These are phyloP conservation scores for Listronotus bonariensis DNA, from an alignment of 1,140 invertebrate genomes.

Conservation along the genomic window DNA sequence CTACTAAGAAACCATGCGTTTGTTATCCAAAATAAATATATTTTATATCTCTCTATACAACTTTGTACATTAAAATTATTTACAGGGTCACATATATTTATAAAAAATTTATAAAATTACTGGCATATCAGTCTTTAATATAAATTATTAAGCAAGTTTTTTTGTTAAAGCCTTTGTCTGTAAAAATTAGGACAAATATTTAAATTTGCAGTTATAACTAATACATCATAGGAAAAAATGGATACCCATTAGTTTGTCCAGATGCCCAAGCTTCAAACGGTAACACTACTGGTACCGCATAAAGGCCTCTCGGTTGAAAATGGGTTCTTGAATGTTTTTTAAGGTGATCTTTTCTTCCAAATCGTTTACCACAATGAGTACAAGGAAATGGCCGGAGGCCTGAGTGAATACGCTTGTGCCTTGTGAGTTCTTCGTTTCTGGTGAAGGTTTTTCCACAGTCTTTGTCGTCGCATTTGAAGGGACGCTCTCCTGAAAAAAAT, in stretches of 20 bases:
- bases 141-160: no score
- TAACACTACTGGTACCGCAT: conserved; percentile 53
- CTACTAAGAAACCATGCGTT: no score
- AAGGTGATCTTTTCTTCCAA: conserved; percentile 86
- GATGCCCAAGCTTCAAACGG: conserved; percentile 51
- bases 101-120: no score
- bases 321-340: conserved; percentile 83
- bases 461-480: conserved; percentile 82
- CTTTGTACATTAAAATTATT: no score
- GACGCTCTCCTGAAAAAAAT: conserved; percentile 81
- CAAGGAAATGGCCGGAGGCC: conserved; percentile 81
- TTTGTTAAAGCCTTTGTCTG: no score
- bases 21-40: no score
- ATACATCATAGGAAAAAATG: conserved; percentile 40
- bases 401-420: conserved; percentile 91
- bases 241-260: conserved; percentile 32
- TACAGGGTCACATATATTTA: no score
- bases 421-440: conserved; percentile 89
- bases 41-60: no score
- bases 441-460: conserved; percentile 90
- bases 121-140: no score
- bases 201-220: conserved; percentile 1
- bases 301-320: conserved; percentile 53
- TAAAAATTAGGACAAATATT: no score
- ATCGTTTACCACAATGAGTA: conserved; percentile 79